Conservation (phyloP, 2,888 invertebrate species). For the Calliopum simillimum region DNA sequence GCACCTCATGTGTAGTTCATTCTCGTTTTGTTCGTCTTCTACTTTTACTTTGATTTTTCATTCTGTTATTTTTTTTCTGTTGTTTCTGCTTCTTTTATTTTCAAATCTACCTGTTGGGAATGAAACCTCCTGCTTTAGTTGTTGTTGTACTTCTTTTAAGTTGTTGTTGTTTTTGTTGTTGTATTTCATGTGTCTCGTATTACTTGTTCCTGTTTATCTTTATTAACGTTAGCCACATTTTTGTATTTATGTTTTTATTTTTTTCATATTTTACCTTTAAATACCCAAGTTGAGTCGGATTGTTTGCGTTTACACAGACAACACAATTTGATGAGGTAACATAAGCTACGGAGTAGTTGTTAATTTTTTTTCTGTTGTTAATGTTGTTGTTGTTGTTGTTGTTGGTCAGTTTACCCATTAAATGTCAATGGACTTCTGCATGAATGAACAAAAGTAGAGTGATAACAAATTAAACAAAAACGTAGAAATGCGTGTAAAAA, state of each 20-base stretch:
- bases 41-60: too few relatives aligned
- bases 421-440: constrained; percentile 63
- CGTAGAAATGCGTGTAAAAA: too few relatives aligned
- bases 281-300: background rate
- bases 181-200: constrained; percentile 14
- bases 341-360: background rate
- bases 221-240: constrained; percentile 1
- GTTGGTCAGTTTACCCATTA: constrained; percentile 44
- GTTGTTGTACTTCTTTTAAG: background rate
- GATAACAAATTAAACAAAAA: too few relatives aligned
- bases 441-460: constrained; percentile 52
- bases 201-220: constrained; percentile 17
- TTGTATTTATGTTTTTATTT: background rate
- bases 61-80: background rate
- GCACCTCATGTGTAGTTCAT: constrained; percentile 15
- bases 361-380: too few relatives aligned
- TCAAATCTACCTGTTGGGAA: background rate
- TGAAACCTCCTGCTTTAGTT: background rate
- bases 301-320: background rate
- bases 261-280: background rate
- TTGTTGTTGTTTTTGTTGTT: constrained; percentile 11
- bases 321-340: background rate
- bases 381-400: background rate
- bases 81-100: background rate
- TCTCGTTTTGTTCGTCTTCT: background rate